Evolutionary conservation across 2,888 invertebrate genomes (phyloP).

Genomic region (Peribatodes rhomboidaria): DNA sequence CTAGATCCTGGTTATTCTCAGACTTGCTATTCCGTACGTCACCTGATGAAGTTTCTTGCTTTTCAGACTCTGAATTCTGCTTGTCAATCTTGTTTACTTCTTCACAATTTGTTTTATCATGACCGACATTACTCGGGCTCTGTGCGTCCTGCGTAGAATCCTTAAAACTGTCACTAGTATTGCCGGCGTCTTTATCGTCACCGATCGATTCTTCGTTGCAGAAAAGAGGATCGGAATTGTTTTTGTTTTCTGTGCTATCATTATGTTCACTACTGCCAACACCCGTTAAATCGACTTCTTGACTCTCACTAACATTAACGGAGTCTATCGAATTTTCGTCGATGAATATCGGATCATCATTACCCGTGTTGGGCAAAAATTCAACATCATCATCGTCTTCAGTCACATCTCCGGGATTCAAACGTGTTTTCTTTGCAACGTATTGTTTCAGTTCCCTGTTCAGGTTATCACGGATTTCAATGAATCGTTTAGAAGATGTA

Average conservation of each 20-base stretch:
- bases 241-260: slow-evolving; percentile 74
- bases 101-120: slow-evolving; percentile 16
- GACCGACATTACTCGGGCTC: not conserved
- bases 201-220: slow-evolving; percentile 20
- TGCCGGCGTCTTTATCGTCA: slow-evolving; percentile 12
- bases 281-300: slow-evolving; percentile 75
- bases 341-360: slow-evolving; percentile 83
- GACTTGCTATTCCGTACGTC: not conserved
- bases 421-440: slow-evolving; percentile 67
- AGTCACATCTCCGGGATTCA: slow-evolving; percentile 15
- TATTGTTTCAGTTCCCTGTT: slow-evolving; percentile 84
- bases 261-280: slow-evolving; percentile 81
- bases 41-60: not conserved
- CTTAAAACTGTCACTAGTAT: slow-evolving; percentile 8
- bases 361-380: slow-evolving; percentile 70
- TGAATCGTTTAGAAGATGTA: slow-evolving; percentile 83
- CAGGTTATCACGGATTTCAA: slow-evolving; percentile 85
- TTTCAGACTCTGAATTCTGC: not conserved
- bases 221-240: slow-evolving; percentile 42
- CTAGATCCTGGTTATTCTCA: not conserved
- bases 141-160: not conserved
- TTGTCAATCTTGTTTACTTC: slow-evolving; percentile 10
- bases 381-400: slow-evolving; percentile 78
- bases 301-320: slow-evolving; percentile 60
- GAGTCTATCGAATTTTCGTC: slow-evolving; percentile 83